Conservation (phyloP, 2,113 vertebrate genomes). For the Scolopax mira region DNA sequence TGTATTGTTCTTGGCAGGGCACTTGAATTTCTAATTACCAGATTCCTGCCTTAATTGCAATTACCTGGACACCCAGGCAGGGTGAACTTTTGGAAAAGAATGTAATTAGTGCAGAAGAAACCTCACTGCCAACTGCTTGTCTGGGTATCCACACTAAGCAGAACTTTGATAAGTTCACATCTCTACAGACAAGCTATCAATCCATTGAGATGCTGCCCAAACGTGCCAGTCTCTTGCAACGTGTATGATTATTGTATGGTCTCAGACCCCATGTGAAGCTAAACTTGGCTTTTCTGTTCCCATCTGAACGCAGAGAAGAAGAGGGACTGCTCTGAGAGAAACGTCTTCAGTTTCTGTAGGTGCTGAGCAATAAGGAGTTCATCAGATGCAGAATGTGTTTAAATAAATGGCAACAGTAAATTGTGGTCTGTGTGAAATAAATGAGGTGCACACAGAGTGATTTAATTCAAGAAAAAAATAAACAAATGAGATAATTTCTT, state of each 20-base stretch:
- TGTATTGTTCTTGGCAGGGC: constrained; percentile 81
- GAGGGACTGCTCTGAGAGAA: background rate
- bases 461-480: constrained; percentile 11
- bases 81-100: constrained; percentile 80
- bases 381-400: background rate
- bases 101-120: constrained; percentile 78
- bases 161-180: constrained; percentile 59
- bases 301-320: background rate
- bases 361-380: background rate
- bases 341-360: background rate
- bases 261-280: background rate
- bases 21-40: constrained; percentile 80
- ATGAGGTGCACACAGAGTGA: background rate
- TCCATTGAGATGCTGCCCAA: background rate
- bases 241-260: background rate
- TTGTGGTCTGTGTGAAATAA: background rate
- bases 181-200: constrained; percentile 30
- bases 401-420: background rate
- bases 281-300: background rate
- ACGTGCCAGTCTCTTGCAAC: background rate
- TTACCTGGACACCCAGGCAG: constrained; percentile 82
- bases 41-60: constrained; percentile 84
- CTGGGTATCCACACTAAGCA: constrained; percentile 49
- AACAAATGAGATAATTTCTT: background rate
- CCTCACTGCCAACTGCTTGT: constrained; percentile 68